Evolutionary conservation across 2,113 vertebrate genomes (phyloP).

Genomic region (Mesembrinibis cayennensis): DNA sequence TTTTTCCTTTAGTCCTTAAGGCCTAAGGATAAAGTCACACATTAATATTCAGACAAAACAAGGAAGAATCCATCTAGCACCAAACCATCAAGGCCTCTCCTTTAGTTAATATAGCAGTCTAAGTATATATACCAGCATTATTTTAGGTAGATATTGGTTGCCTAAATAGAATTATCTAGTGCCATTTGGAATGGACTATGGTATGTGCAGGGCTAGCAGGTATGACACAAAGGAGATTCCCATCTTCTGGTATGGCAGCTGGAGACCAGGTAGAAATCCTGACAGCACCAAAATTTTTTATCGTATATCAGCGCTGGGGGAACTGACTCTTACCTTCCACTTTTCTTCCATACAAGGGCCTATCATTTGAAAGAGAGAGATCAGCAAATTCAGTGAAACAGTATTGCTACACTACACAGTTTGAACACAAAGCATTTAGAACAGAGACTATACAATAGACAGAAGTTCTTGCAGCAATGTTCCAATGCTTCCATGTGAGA

Average conservation of each 20-base stretch:
- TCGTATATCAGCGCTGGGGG: rapidly evolving
- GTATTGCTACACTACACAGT: not conserved
- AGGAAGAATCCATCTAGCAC: not conserved
- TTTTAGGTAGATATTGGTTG: not conserved
- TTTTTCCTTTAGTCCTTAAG: not conserved
- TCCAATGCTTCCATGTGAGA: not conserved
- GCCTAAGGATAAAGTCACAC: not conserved
- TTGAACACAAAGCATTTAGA: not conserved
- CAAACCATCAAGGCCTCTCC: not conserved
- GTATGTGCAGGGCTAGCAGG: not conserved
- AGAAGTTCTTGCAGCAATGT: not conserved
- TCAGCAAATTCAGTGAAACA: not conserved
- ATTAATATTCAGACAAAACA: not conserved
- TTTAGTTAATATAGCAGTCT: not conserved
- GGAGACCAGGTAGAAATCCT: not conserved
- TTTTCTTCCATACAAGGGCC: not conserved
- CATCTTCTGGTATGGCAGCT: not conserved
- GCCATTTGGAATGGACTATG: not conserved
- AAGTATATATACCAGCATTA: not conserved
- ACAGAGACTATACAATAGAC: not conserved
- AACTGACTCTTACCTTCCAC: not conserved
- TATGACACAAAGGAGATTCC: not conserved
- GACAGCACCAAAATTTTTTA: not conserved
- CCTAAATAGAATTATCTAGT: not conserved
- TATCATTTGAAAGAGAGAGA: not conserved